Percentiles rank a stretch among this genome's conserved stretches.
These are phyloP conservation scores for Lordiphosa andalusiaca DNA, from an alignment of 2,888 invertebrate genomes.

Conservation along the genomic window DNA sequence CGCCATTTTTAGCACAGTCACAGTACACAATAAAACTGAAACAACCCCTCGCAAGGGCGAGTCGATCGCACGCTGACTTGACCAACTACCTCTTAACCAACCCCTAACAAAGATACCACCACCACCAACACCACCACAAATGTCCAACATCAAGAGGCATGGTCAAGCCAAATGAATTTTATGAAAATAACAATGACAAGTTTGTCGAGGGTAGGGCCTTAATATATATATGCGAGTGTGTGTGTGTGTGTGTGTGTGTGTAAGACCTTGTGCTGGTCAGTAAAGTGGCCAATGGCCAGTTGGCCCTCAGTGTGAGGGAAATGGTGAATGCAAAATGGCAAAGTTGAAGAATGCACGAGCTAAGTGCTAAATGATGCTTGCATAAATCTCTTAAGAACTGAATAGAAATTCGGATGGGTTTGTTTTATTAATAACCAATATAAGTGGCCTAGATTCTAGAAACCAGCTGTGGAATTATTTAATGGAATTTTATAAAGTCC, in stretches of 20 bases:
- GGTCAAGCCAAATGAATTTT: slow-evolving; percentile 47
- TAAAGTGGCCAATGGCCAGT: slow-evolving; percentile 44
- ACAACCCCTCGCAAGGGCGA: slow-evolving; percentile 37
- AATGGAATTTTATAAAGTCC: too few species aligned
- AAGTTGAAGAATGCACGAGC: slow-evolving; percentile 11
- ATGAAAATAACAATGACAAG: slow-evolving; percentile 27
- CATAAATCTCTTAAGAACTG: background rate
- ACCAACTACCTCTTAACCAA: slow-evolving; percentile 30
- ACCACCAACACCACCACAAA: slow-evolving; percentile 22
- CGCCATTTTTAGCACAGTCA: slow-evolving; percentile 50
- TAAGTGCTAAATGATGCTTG: slow-evolving; percentile 30
- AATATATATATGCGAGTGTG: background rate
- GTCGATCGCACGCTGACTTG: slow-evolving; percentile 34
- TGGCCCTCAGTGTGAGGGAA: slow-evolving; percentile 1
- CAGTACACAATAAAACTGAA: slow-evolving; percentile 20
- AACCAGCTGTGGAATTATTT: too few species aligned
- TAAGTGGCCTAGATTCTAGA: too few species aligned
- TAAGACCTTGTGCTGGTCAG: slow-evolving; percentile 56
- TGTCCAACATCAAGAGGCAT: slow-evolving; percentile 27
- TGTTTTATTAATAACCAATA: too few species aligned
- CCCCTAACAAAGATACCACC: slow-evolving; percentile 32
- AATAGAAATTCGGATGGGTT: too few species aligned
- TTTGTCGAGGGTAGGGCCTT: slow-evolving; percentile 13
- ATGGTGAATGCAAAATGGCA: slow-evolving; percentile 41
- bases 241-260: background rate